These are phyloP conservation scores for Pseudoatta argentina DNA, from an alignment of 1,140 invertebrate species.

Conservation along the genomic window DNA sequence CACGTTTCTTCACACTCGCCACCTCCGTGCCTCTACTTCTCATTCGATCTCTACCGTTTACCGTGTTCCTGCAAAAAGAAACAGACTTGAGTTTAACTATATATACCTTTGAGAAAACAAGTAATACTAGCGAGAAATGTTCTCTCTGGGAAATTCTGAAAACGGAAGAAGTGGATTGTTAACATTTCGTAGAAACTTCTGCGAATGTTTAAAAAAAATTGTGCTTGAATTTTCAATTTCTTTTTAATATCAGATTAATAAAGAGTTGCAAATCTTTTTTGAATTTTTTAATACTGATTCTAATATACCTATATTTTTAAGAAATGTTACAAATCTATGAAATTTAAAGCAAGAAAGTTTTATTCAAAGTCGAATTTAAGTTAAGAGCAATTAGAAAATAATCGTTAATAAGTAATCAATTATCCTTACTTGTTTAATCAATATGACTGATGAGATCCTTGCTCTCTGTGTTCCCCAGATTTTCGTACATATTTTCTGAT, in stretches of 20 bases:
- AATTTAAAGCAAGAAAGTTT: conserved; percentile 26
- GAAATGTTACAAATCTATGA: background rate
- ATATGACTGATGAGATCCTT: conserved; percentile 50
- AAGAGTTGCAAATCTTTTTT: background rate
- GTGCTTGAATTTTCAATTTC: background rate
- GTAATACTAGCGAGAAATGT: background rate
- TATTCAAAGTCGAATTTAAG: conserved; percentile 4
- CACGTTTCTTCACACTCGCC: conserved; percentile 6
- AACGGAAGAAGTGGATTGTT: background rate
- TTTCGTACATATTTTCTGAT: conserved; percentile 39
- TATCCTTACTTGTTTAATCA: conserved; percentile 58
- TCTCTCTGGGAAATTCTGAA: background rate
- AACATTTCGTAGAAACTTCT: background rate
- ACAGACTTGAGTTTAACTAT: conserved; percentile 39
- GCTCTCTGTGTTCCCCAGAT: background rate
- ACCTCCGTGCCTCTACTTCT: conserved; percentile 9
- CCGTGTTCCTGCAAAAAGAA: conserved; percentile 59
- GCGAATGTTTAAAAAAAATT: background rate
- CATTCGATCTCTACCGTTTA: conserved; percentile 20
- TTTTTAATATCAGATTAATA: background rate
- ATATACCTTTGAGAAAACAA: conserved; percentile 35
- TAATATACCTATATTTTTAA: background rate
- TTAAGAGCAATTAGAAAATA: background rate
- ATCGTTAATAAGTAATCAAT: background rate
- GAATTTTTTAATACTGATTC: background rate